Percentiles rank a stretch among this genome's conserved stretches.
phyloP scores from a whole-genome alignment of 2,113 vertebrate genomes.

The Gopherus evgoodei region DNA sequence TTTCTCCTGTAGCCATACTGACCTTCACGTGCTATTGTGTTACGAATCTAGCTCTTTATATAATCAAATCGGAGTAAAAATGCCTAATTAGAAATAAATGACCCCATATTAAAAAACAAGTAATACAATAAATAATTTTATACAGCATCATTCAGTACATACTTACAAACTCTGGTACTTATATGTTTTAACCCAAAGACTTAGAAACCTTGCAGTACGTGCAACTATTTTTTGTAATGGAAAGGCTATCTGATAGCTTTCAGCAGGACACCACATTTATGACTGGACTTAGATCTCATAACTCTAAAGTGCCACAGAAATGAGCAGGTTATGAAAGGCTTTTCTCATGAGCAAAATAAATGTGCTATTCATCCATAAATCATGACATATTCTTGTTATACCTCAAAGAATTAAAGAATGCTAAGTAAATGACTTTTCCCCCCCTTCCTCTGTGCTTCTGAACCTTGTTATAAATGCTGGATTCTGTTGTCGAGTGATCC shows the following conservation, averaged over 20 bases:
- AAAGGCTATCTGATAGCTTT: slow-evolving; percentile 41
- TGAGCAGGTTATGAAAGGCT: slow-evolving; percentile 62
- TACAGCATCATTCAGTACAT: background rate
- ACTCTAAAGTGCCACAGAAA: slow-evolving; percentile 52
- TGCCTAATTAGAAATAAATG: slow-evolving; percentile 58
- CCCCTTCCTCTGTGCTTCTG: slow-evolving; percentile 41
- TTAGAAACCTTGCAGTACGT: background rate
- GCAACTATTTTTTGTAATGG: background rate
- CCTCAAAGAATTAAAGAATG: slow-evolving; percentile 68
- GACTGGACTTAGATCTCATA: slow-evolving; percentile 45
- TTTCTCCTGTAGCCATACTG: slow-evolving; percentile 72
- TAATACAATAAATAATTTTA: slow-evolving; percentile 34
- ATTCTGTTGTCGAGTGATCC: slow-evolving; percentile 73
- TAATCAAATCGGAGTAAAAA: slow-evolving; percentile 65
- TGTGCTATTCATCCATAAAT: slow-evolving; percentile 64
- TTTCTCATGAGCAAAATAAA: slow-evolving; percentile 69
- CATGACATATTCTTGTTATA: slow-evolving; percentile 53
- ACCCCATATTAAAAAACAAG: background rate
- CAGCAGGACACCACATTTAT: slow-evolving; percentile 33
- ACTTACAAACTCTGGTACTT: background rate
- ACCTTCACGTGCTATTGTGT: slow-evolving; percentile 58
- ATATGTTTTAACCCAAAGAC: slow-evolving; percentile 11
- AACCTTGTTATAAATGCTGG: slow-evolving; percentile 57
- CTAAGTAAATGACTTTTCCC: slow-evolving; percentile 53
- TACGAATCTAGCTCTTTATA: slow-evolving; percentile 68